A percentile compares a stretch with the other conserved stretches of the same genome.
phyloP scores from a whole-genome alignment of 2,888 invertebrate genomes.

The Itoplectis maculator region DNA sequence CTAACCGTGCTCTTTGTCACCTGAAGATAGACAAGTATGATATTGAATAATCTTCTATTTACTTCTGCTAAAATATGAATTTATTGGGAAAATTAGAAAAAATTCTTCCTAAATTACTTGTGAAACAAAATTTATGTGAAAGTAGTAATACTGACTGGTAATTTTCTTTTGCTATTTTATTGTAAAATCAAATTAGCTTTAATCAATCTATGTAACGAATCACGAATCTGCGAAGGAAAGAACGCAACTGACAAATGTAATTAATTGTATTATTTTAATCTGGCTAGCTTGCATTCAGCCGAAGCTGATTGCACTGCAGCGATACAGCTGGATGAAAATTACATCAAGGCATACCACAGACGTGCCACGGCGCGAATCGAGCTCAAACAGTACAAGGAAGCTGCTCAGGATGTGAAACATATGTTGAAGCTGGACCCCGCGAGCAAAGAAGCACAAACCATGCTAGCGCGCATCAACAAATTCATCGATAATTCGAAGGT shows the following conservation, averaged over 20 bases:
- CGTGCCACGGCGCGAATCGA: conserved; percentile 91
- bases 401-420: conserved; percentile 89
- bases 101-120: too few relatives aligned
- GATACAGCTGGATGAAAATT: conserved; percentile 90
- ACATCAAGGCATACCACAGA: conserved; percentile 94
- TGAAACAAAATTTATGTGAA: too few relatives aligned
- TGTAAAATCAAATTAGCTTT: too few relatives aligned
- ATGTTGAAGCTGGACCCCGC: conserved; percentile 92
- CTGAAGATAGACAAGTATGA: conserved; percentile 92
- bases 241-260: not conserved
- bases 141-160: too few relatives aligned
- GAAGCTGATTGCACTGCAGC: conserved; percentile 94
- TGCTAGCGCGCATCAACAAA: conserved; percentile 87
- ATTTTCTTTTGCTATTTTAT: too few relatives aligned
- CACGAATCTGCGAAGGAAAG: not conserved
- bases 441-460: conserved; percentile 89
- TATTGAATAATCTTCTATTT: not conserved
- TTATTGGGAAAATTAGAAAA: not conserved
- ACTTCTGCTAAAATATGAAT: not conserved
- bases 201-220: too few relatives aligned
- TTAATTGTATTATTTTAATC: not conserved
- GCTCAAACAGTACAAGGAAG: conserved; percentile 90
- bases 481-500: conserved; percentile 86
- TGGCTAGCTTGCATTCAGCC: conserved; percentile 88
- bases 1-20: conserved; percentile 95